Percentiles rank a stretch among this genome's conserved stretches.
Conservation (phyloP, 2,113 vertebrate genomes). For the Phalacrocorax brasilianus region DNA sequence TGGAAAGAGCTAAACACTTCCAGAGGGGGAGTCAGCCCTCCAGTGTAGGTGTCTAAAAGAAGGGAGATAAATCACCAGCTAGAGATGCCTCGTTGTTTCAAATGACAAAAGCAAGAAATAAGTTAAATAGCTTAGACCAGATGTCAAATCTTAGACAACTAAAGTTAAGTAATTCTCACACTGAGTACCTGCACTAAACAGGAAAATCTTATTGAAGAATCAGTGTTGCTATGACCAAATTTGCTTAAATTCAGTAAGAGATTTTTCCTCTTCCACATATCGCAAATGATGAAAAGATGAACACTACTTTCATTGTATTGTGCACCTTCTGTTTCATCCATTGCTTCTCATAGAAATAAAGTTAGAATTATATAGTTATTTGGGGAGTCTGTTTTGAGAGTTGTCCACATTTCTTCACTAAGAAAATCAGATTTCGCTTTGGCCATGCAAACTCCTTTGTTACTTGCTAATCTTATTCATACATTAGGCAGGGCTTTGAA, state of each 20-base stretch:
- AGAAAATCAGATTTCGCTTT: neutral
- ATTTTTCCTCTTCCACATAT: neutral
- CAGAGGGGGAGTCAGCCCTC: neutral
- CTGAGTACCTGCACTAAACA: neutral
- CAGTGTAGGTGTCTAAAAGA: neutral
- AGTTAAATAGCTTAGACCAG: neutral
- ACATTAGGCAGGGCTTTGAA: neutral
- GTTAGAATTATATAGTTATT: neutral
- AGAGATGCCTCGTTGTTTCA: neutral
- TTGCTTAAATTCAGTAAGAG: neutral
- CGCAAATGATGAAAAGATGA: neutral
- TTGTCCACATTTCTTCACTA: neutral
- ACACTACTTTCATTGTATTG: neutral
- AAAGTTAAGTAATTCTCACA: neutral
- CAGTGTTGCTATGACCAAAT: neutral
- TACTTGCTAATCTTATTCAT: neutral
- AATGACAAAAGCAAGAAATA: neutral
- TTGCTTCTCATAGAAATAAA: neutral
- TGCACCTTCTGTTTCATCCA: neutral
- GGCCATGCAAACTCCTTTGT: neutral
- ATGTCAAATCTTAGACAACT: neutral
- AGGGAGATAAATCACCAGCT: neutral
- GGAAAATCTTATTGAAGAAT: neutral
- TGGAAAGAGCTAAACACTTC: neutral
- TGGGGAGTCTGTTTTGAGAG: neutral